Base-by-base conservation (phyloP, 2,113 vertebrate genomes). In the Ariopsis seemanni region DNA sequence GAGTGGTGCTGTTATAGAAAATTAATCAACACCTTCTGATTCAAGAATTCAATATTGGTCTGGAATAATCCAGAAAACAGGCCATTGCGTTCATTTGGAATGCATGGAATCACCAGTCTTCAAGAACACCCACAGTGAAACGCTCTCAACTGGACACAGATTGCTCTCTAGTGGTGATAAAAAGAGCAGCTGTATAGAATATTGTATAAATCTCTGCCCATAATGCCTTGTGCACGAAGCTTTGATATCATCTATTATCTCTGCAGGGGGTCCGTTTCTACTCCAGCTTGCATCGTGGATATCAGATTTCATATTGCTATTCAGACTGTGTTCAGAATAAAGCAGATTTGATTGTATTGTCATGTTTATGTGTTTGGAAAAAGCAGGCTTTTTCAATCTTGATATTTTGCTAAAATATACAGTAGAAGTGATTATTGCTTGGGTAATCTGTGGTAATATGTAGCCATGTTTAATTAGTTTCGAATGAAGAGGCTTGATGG, bases 151-250 rank as follows among this genome's bases (percentile, higher is more conserved):
- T 84, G 65, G 82, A 55, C 52, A 87, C 83, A 60, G 82, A 85
- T 72, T 87, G 87, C 87, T 82, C 89, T 81, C 87, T 81, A 87
- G 89, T 84, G 89, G 87, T 82, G 69, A 86, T 52, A 71, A 71
- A 25, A 79, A 58, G 53, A 82, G 53, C 63, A 30, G 57, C 22
- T 77, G 20, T 77, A 27, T 74, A 82, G 53, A 67, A 71, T 42
- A n/a, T 11, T 74, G 84, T 34, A 18, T 53, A 34, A 84, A 72
- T 42, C 58, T 14, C 48, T 72, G n/a, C 53, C 27, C 63, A 83
- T 25, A 63, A 48, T 69, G 34, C 22, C 27, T 78, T 63, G 63
- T 82, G 63, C 75, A 22, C 25, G 9, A 62, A 42, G 74, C 52
- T 18, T 53, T 82, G 69, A 82, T 77, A 25, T 71, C 57, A 34